phyloP scores from a whole-genome alignment of 1,140 invertebrate species.

The Cherax quadricarinatus region DNA sequence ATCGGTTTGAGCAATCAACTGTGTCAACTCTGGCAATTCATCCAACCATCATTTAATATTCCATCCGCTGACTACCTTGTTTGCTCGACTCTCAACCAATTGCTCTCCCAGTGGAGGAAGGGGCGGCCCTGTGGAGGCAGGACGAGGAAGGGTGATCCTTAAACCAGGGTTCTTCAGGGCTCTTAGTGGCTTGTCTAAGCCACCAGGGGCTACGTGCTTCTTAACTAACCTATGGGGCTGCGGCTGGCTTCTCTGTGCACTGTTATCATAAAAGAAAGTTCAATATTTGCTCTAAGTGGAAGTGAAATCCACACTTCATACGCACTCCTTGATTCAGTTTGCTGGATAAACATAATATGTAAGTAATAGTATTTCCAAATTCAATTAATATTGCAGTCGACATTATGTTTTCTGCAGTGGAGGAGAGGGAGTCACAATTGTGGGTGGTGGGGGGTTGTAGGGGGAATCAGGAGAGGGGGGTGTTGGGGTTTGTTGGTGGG shows the following conservation, averaged over 20 bases:
- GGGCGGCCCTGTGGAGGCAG: not conserved
- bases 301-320: constrained; percentile 72
- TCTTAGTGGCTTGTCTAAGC: not conserved
- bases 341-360: constrained; percentile 70
- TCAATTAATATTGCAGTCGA: constrained; percentile 71
- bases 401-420: constrained; percentile 61
- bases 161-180: too few relatives aligned
- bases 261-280: constrained; percentile 72
- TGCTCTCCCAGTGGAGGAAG: constrained; percentile 46
- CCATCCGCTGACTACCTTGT: constrained; percentile 69
- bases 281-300: constrained; percentile 68
- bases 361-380: constrained; percentile 72
- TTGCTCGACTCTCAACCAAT: constrained; percentile 71
- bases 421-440: constrained; percentile 20
- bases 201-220: constrained; percentile 16
- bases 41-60: constrained; percentile 73
- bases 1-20: constrained; percentile 71
- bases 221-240: constrained; percentile 51
- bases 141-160: too few relatives aligned
- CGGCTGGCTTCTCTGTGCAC: constrained; percentile 65
- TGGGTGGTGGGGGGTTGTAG: not conserved
- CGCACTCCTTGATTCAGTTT: constrained; percentile 69
- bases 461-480: not conserved
- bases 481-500: not conserved
- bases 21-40: constrained; percentile 71